Conservation (phyloP, 2,888 invertebrate genomes). For the Fragum whitleyi region DNA sequence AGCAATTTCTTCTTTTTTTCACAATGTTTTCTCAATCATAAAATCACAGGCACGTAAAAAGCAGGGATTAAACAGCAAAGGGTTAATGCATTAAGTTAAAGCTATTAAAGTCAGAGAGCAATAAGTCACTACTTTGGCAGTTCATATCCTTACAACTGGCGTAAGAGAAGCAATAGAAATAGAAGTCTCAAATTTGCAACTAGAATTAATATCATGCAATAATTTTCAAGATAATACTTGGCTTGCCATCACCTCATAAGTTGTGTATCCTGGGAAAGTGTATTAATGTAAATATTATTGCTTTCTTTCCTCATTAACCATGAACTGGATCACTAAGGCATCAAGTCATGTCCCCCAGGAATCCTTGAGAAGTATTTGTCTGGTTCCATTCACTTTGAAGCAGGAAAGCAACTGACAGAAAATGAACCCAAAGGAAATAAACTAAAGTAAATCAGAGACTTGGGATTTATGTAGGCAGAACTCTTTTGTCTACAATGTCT, state of each 20-base stretch:
- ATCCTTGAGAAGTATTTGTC: neutral
- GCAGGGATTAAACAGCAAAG: no score
- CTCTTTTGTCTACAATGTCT: constrained; percentile 24
- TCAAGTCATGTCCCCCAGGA: constrained; percentile 34
- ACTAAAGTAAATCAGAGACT: constrained; percentile 26
- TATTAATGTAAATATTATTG: constrained; percentile 64
- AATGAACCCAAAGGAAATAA: constrained; percentile 50
- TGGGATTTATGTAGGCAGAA: constrained; percentile 19
- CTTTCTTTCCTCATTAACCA: constrained; percentile 50
- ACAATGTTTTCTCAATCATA: no score
- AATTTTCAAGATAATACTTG: neutral
- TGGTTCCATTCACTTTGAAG: constrained; percentile 16
- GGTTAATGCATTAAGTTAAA: no score
- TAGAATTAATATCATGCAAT: neutral
- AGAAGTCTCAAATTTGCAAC: no score
- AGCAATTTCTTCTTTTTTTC: no score
- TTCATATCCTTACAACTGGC: no score
- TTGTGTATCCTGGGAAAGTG: constrained; percentile 4
- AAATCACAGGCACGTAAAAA: no score
- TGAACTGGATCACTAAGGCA: constrained; percentile 49
- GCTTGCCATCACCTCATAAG: neutral
- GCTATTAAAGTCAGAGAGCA: no score
- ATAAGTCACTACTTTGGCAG: no score
- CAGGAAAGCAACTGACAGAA: constrained; percentile 25
- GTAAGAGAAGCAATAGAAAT: no score